A percentile compares a stretch with the other conserved stretches of the same genome.
Conservation (phyloP, 2,113 vertebrate species). For the Fregetta grallaria region DNA sequence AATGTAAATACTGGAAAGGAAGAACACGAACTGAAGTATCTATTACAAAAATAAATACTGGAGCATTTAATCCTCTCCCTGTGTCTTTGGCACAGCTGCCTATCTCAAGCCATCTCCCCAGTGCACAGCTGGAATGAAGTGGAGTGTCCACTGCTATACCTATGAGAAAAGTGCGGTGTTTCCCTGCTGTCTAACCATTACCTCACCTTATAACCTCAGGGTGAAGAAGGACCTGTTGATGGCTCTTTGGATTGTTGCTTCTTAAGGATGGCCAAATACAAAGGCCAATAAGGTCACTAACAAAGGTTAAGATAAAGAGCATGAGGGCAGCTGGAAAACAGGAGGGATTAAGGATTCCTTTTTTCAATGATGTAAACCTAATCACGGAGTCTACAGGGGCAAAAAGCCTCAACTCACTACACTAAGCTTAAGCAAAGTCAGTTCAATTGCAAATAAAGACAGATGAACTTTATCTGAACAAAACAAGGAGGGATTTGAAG, state of each 20-base stretch:
- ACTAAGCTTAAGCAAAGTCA: not conserved
- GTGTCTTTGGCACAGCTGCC: not conserved
- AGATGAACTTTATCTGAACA: slow-evolving; percentile 22
- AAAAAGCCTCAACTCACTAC: not conserved
- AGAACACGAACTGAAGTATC: not conserved
- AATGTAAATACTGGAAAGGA: not conserved
- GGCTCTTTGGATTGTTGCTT: not conserved
- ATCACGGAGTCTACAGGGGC: not conserved
- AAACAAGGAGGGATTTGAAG: slow-evolving; percentile 13
- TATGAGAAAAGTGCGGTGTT: not conserved
- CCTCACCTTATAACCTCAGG: not conserved
- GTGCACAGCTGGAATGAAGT: not conserved
- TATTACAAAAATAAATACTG: not conserved
- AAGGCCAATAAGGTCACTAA: not conserved
- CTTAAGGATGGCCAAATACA: not conserved
- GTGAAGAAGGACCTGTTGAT: not conserved
- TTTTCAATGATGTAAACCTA: not conserved
- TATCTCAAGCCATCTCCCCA: not conserved
- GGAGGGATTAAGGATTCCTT: not conserved
- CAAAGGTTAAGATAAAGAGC: not conserved
- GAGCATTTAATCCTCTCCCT: not conserved
- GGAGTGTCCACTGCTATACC: not conserved
- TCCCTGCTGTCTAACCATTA: not conserved
- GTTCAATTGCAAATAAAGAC: slow-evolving; percentile 26
- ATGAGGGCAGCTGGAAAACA: not conserved